phyloP scores from a whole-genome alignment of 2,797 vertebrate species.

The Austrolebias charrua region DNA sequence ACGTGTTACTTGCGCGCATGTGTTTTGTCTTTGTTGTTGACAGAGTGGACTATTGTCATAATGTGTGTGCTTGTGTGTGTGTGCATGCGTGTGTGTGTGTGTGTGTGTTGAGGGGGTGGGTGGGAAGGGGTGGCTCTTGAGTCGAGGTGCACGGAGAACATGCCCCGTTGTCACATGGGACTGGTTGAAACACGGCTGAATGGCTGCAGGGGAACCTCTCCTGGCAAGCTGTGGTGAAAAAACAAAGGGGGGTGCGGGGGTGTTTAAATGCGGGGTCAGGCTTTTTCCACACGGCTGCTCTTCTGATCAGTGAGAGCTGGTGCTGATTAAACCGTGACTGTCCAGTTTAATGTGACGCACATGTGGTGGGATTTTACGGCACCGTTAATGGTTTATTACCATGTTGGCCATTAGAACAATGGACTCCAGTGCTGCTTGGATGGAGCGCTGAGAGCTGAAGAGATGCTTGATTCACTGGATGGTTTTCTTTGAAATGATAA shows the following conservation, averaged over 20 bases:
- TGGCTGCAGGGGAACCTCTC: conserved; percentile 46
- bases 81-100: conserved; percentile 13
- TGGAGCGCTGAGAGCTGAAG: neutral
- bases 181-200: conserved; percentile 65
- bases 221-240: conserved; percentile 41
- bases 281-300: conserved; percentile 29
- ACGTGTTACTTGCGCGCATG: conserved; percentile 70
- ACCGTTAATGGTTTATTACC: neutral
- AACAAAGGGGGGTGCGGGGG: neutral
- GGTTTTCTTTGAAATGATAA: no score
- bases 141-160: conserved; percentile 56
- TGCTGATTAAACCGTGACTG: conserved; percentile 12
- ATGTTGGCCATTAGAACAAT: neutral
- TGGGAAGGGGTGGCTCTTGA: conserved; percentile 27
- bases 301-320: conserved; percentile 37
- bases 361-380: neutral
- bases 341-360: conserved; percentile 7
- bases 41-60: conserved; percentile 57
- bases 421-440: neutral
- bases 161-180: conserved; percentile 66
- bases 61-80: conserved; percentile 29
- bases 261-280: conserved; percentile 50
- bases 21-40: conserved; percentile 74
- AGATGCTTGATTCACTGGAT: no score
- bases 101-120: neutral